A percentile compares a stretch with the other conserved stretches of the same genome.
Evolutionary conservation across 2,888 invertebrate species (phyloP).

Genomic region (Ptychoptera albimana): DNA sequence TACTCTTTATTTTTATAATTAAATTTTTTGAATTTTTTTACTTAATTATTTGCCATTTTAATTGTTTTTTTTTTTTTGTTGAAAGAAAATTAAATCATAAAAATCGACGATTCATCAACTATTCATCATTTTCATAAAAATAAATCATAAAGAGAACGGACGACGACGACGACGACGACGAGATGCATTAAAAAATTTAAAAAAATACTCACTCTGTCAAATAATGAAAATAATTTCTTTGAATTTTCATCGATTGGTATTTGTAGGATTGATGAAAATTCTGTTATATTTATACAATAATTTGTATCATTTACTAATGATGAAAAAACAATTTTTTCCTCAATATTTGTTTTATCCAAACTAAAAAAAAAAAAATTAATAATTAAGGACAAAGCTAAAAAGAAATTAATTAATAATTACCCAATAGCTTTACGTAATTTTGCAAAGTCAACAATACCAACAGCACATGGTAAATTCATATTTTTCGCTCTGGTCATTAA

Average conservation of each 20-base stretch:
- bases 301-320: constrained; percentile 25
- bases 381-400: constrained; percentile 1
- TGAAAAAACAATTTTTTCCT: constrained; percentile 33
- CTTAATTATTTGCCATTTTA: no score
- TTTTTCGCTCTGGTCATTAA: constrained; percentile 72
- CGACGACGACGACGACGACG: no score
- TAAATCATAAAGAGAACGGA: no score
- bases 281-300: constrained; percentile 26
- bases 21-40: no score
- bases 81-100: no score
- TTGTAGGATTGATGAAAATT: constrained; percentile 48
- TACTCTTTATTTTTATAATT: no score
- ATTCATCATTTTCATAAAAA: no score
- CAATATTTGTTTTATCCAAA: constrained; percentile 37
- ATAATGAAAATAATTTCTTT: constrained; percentile 46
- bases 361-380: constrained; percentile 22
- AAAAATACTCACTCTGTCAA: constrained; percentile 39
- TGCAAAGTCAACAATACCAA: constrained; percentile 59
- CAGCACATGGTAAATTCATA: constrained; percentile 59
- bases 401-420: constrained; percentile 32
- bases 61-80: no score
- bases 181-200: not conserved
- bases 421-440: constrained; percentile 61
- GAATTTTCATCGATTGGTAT: constrained; percentile 37
- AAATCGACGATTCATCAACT: no score